These are phyloP conservation scores for Drosophila hawaiiensis DNA, from an alignment of 2,888 invertebrate species.

Conservation along the genomic window DNA sequence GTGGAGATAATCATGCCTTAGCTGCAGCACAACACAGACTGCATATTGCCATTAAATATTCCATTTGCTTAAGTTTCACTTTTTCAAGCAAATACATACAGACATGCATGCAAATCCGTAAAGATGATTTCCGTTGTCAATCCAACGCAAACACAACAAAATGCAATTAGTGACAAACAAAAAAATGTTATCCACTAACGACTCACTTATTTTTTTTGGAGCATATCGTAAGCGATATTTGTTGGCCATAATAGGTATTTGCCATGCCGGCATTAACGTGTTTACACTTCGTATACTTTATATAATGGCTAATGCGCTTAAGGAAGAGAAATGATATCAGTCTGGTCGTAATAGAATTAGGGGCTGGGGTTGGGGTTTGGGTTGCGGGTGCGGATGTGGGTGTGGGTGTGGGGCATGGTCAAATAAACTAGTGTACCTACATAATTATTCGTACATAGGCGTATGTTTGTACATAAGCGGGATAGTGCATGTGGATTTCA, in stretches of 20 bases:
- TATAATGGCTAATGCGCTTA: slow-evolving; percentile 26
- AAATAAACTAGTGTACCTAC: slow-evolving; percentile 18
- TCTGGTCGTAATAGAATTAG: neutral
- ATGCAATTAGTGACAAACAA: slow-evolving; percentile 6
- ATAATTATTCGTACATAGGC: slow-evolving; percentile 13
- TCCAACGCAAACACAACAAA: neutral
- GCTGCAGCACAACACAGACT: neutral
- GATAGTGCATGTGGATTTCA: slow-evolving; percentile 19
- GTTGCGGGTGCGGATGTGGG: neutral
- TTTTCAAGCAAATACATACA: neutral
- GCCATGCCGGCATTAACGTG: slow-evolving; percentile 21
- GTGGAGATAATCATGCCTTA: slow-evolving; percentile 4
- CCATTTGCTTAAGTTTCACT: slow-evolving; percentile 4
- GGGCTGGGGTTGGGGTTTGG: neutral
- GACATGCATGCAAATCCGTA: neutral
- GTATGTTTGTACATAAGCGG: slow-evolving; percentile 10
- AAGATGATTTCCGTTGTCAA: neutral
- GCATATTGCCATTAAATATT: slow-evolving; percentile 15
- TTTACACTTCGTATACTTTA: slow-evolving; percentile 21
- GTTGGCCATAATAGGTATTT: slow-evolving; percentile 16
- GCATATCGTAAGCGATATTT: slow-evolving; percentile 15
- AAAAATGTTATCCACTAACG: slow-evolving; percentile 20
- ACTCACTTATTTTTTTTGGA: slow-evolving; percentile 12
- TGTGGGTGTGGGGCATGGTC: neutral
- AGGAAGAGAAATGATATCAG: slow-evolving; percentile 8